Base-by-base conservation (phyloP, 2,888 invertebrate genomes). In the Drosophila pseudotalamancana region DNA sequence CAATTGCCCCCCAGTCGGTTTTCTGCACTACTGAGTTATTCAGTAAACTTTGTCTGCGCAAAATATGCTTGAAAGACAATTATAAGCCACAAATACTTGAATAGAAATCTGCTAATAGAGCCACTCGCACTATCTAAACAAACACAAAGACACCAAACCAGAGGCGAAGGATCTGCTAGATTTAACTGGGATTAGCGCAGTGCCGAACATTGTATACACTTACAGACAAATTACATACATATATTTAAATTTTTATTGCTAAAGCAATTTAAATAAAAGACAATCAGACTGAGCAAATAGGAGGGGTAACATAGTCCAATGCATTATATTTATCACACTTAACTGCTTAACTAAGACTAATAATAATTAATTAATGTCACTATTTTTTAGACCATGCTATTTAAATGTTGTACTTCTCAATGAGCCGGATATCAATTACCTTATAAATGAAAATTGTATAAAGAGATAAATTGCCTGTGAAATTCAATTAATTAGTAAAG, bases 101-200 rank as follows among this genome's bases (percentile, higher is more conserved):
- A 65, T 71, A 55, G 45, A 48, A 67, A 67, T 71, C 64, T 75
- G 56, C 71, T 77, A 79, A 79, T 71, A 67, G 63, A 66, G 51
- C 59, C 60, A 62, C 66, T 63, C 56, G 35, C 48, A 62, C 69
- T 61, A 77, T 59, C 61, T 61, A 40, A 61, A 66, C 62, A 54
- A 43, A 42, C 29, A 39, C 34, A 66, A 46, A 35, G 32, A 18
- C 31, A 46, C 25, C 25, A n/a, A 51, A 11, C 8, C 39, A 46
- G 29, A 25, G n/a, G 32, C 43, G 9, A 43, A 11, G 37, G 23
- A 19, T 34, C 6, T 12, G 43, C 11, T 32, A n/a, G 43, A 37
- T 23, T 31, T 9, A 50, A 39, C 1, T 29, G 12, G 0, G 8
- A 6, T 8, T 16, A 3, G 0, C 0, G 3, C 12, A 14, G 3